These are phyloP conservation scores for Cyanistes caeruleus DNA, from an alignment of 2,113 vertebrate genomes.

Conservation along the genomic window DNA sequence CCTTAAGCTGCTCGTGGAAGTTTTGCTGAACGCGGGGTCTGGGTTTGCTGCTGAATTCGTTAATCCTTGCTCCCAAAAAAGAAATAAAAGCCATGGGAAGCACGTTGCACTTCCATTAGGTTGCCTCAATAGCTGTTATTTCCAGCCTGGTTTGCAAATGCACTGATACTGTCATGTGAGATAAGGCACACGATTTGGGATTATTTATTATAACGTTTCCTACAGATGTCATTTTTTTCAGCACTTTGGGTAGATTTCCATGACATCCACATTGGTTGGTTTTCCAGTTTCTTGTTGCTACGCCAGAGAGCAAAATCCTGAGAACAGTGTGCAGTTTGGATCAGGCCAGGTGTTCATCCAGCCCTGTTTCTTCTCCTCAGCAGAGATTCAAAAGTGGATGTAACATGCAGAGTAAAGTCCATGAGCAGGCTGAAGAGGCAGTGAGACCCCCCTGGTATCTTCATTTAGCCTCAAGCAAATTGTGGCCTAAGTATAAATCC, in stretches of 20 bases:
- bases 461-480: background rate
- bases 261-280: background rate
- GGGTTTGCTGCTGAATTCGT: slow-evolving; percentile 41
- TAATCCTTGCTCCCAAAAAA: slow-evolving; percentile 37
- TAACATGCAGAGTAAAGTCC: background rate
- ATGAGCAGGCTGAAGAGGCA: background rate
- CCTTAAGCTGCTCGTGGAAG: slow-evolving; percentile 69
- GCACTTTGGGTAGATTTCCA: background rate
- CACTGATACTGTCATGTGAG: background rate
- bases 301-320: background rate
- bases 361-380: background rate
- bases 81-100: slow-evolving; percentile 40
- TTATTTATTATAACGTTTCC: background rate
- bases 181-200: background rate
- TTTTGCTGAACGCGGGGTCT: slow-evolving; percentile 54
- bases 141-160: slow-evolving; percentile 14
- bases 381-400: background rate
- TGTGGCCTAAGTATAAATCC: background rate
- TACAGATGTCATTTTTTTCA: background rate
- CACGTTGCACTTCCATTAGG: slow-evolving; percentile 28
- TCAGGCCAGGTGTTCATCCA: background rate
- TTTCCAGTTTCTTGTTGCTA: background rate
- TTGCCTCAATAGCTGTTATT: slow-evolving; percentile 27
- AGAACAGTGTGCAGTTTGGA: background rate
- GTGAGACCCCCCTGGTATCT: background rate